Evolutionary conservation across 2,113 vertebrate genomes (phyloP).

Genomic region (Lethenteron reissneri): DNA sequence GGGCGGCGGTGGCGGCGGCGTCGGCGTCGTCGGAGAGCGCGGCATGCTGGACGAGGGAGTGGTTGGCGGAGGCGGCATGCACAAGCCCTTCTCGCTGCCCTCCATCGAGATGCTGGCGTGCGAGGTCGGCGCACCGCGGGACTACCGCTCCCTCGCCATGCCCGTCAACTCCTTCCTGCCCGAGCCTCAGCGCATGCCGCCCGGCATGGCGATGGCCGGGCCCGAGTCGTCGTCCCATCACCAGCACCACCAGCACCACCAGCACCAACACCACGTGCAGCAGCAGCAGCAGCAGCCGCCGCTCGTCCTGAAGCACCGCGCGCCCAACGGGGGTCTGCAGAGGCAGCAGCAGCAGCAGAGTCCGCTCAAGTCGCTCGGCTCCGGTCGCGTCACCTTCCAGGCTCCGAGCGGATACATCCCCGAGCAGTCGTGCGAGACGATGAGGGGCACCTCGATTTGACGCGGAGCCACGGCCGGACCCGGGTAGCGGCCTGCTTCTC

Average conservation of each 20-base stretch:
- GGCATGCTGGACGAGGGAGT: too few species aligned
- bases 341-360: background rate
- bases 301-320: background rate
- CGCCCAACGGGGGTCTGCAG: constrained; percentile 1
- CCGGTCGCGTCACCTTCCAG: background rate
- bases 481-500: too few species aligned
- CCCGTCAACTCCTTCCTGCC: background rate
- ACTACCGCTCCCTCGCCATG: background rate
- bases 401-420: background rate
- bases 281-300: background rate
- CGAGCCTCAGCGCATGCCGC: background rate
- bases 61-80: background rate
- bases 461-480: too few species aligned
- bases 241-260: background rate
- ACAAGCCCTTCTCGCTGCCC: constrained; percentile 1
- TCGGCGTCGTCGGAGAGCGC: too few species aligned
- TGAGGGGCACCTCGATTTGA: constrained; percentile 2
- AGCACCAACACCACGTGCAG: too few species aligned
- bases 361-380: background rate
- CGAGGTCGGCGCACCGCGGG: background rate
- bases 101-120: background rate
- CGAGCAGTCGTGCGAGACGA: background rate
- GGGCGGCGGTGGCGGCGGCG: too few species aligned
- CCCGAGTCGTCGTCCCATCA: background rate
- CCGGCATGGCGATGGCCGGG: constrained; percentile 1